These are phyloP conservation scores for Bucorvus abyssinicus DNA, from an alignment of 2,797 vertebrate species.

Conservation along the genomic window DNA sequence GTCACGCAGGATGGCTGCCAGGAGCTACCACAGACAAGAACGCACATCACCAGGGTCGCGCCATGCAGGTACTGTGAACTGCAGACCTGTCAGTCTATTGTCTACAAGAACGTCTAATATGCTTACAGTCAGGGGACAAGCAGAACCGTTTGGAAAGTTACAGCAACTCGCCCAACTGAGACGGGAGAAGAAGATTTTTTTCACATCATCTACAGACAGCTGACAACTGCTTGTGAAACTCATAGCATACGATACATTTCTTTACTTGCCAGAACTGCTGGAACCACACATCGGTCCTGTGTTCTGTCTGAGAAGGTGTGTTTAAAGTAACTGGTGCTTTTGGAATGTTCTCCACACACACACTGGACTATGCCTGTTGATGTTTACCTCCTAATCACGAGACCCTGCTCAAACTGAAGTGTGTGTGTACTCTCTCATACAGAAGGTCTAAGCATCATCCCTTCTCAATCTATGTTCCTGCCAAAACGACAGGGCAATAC, in stretches of 20 bases:
- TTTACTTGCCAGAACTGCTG: neutral
- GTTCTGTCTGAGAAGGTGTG: neutral
- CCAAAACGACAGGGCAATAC: neutral
- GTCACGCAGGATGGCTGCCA: neutral
- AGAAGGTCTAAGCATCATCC: neutral
- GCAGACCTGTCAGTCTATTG: neutral
- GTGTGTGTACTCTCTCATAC: neutral
- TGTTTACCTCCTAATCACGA: neutral
- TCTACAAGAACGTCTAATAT: neutral
- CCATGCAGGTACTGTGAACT: accelerated
- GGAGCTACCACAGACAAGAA: neutral
- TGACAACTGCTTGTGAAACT: neutral
- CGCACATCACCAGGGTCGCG: neutral
- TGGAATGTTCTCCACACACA: neutral
- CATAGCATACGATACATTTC: accelerated
- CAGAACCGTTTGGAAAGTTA: neutral
- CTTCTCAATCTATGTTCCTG: neutral
- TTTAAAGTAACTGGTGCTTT: neutral
- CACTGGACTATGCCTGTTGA: too few relatives aligned
- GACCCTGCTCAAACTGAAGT: neutral
- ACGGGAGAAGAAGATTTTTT: accelerated
- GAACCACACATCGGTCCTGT: neutral
- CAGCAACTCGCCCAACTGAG: neutral
- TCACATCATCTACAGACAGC: neutral
- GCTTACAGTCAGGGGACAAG: neutral